Conservation (phyloP, 2,888 invertebrate species). For the Stenotaenia linearis region DNA sequence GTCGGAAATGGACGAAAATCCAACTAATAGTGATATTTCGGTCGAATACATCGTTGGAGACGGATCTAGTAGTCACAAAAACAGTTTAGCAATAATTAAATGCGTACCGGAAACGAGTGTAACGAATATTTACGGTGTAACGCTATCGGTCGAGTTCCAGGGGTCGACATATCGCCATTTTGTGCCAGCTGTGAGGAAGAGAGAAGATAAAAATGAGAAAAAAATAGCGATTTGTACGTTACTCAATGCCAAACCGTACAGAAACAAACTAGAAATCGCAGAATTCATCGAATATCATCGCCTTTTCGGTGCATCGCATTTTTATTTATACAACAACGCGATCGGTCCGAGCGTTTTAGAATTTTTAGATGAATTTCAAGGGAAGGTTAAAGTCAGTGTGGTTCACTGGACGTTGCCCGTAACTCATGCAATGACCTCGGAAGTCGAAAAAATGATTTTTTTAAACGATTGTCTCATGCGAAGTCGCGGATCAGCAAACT, state of each 20-base stretch:
- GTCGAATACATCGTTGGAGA: no score
- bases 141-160: no score
- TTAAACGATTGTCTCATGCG: constrained; percentile 29
- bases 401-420: constrained; percentile 33
- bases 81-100: no score
- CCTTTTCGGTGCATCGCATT: background rate
- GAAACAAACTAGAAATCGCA: background rate
- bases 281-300: background rate
- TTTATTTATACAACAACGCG: background rate
- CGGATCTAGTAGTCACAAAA: no score
- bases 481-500: background rate
- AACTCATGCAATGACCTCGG: background rate
- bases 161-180: no score
- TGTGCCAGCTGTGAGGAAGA: no score
- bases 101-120: no score
- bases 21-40: background rate
- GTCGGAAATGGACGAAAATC: background rate
- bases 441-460: background rate
- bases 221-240: background rate
- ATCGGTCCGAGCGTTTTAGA: background rate
- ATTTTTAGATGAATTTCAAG: background rate
- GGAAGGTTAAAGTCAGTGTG: background rate
- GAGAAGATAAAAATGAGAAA: no score
- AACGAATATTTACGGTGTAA: no score
- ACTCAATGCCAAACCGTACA: background rate